Percentiles rank a stretch among this genome's conserved stretches.
Conservation (phyloP, 2,113 vertebrate species). For the Hyperopisus bebe region DNA sequence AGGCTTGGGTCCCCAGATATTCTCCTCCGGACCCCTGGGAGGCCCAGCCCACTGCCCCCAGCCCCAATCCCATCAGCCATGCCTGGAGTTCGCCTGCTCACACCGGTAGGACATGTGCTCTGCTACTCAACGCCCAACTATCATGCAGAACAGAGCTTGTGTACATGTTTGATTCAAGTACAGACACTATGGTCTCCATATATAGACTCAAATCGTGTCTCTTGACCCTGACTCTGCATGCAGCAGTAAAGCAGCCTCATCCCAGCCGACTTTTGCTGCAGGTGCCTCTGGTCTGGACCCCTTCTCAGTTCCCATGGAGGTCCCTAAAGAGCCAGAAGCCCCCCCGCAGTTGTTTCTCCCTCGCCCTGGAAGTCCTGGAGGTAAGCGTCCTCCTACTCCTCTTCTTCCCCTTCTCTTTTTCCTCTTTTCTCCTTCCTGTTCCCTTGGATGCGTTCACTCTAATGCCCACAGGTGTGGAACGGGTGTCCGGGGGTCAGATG, state of each 20-base stretch:
- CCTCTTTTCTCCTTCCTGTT: background rate
- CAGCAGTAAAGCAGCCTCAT: background rate
- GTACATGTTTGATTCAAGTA: background rate
- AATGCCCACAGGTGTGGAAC: constrained; percentile 54
- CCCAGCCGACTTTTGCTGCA: constrained; percentile 13
- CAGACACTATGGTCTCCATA: background rate
- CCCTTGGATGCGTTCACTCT: constrained; percentile 17
- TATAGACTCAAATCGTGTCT: background rate
- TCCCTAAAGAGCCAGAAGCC: constrained; percentile 41
- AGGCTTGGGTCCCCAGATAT: constrained; percentile 59
- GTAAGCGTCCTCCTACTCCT: constrained; percentile 49
- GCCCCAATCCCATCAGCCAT: constrained; percentile 42
- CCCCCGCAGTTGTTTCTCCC: constrained; percentile 46
- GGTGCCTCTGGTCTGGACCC: constrained; percentile 54
- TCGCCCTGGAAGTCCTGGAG: constrained; percentile 66
- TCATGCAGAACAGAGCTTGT: background rate
- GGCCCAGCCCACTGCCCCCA: constrained; percentile 52
- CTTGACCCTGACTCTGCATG: background rate
- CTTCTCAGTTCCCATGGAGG: constrained; percentile 61
- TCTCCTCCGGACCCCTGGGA: constrained; percentile 72
- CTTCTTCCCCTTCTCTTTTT: background rate
- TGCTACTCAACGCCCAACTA: background rate
- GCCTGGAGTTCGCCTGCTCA: constrained; percentile 46
- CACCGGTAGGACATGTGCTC: constrained; percentile 36
- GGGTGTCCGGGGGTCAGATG: constrained; percentile 56